Evolutionary conservation across 2,113 vertebrate genomes (phyloP), one percentile per base, ranked within the genome.

Genomic region (Rhinoptilus africanus): DNA sequence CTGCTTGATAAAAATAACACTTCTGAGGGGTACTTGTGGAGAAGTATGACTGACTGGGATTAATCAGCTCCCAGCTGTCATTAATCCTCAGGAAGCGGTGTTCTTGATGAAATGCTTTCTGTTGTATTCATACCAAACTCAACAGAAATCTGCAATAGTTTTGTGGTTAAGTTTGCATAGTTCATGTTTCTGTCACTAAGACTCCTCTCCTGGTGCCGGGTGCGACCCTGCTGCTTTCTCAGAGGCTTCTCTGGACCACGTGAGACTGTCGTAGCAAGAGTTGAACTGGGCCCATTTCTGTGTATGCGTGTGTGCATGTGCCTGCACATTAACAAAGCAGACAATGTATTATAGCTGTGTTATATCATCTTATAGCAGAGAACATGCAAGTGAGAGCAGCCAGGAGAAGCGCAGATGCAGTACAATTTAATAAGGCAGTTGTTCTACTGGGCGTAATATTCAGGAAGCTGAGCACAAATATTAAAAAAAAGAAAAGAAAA

Each of bases 31-130:
- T 91, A 54, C 81, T 95, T 82, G 32, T 66, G 37, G 41, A 95
- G 37, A 91, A 79, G 23, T 76, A 87, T 69, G 73, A 85, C 68
- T 81, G 89, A 48, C 89, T 96, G 96, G 91, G 69, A 94, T 94
- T 97, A 96, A 97, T 97, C 84, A 91, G 39, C 62, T 96, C 66
- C 81, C 95, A 96, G 92, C 84, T 96, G 95, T 95, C 91, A 91
- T 94, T 97, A 97, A 95, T 97, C 89, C 84, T 91, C 95, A 93
- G 97, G 97, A 97, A 97, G 89, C 85, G 80, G 57, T 96, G 77
- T 89, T 96, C 77, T 93, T 0, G 2, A 48, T 89, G 89, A 91
- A 94, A 92, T 94, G 41, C 74, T 88, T 96, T 95, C 81, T 95
- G 88, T 83, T 95, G 62, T 80, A 64, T 79, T 96, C 94, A 95